Conservation (phyloP, 2,888 invertebrate genomes). For the Tenthredo scrophulariae region DNA sequence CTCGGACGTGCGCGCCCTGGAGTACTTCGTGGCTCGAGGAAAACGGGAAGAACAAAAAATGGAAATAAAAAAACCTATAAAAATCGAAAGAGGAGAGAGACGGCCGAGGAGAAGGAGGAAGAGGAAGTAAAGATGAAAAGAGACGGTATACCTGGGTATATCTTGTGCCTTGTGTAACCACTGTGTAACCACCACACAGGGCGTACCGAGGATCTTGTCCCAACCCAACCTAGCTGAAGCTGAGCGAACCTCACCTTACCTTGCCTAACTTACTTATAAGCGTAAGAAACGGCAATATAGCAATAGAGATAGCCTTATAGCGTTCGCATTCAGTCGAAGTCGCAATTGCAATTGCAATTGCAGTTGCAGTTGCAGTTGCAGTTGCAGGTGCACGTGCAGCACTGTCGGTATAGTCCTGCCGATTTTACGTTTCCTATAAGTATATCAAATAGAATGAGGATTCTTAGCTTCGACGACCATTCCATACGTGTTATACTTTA, state of each 20-base stretch:
- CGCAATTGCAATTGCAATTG: neutral
- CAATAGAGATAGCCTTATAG: constrained; percentile 50
- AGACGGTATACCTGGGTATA: neutral
- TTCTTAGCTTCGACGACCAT: neutral
- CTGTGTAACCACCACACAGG: constrained; percentile 33
- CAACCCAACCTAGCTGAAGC: constrained; percentile 13
- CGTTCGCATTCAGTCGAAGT: neutral
- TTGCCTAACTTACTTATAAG: constrained; percentile 38
- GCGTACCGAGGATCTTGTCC: constrained; percentile 19
- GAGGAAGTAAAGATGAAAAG: neutral
- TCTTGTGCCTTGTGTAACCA: constrained; percentile 35
- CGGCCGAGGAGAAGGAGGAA: neutral
- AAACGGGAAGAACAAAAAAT: neutral
- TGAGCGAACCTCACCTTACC: constrained; percentile 8
- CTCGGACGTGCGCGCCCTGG: neutral
- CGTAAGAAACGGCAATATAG: constrained; percentile 49
- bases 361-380: constrained; percentile 24
- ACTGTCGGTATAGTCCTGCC: neutral
- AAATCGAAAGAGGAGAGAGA: neutral
- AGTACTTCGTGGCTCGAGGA: neutral
- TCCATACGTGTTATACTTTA: constrained; percentile 43
- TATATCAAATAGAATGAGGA: constrained; percentile 26
- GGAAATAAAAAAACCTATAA: neutral
- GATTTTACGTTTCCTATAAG: constrained; percentile 44
- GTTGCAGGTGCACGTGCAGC: constrained; percentile 50